Evolutionary conservation across 2,888 invertebrate genomes (phyloP).

Genomic region (Cataglyphis rosenhaueri): DNA sequence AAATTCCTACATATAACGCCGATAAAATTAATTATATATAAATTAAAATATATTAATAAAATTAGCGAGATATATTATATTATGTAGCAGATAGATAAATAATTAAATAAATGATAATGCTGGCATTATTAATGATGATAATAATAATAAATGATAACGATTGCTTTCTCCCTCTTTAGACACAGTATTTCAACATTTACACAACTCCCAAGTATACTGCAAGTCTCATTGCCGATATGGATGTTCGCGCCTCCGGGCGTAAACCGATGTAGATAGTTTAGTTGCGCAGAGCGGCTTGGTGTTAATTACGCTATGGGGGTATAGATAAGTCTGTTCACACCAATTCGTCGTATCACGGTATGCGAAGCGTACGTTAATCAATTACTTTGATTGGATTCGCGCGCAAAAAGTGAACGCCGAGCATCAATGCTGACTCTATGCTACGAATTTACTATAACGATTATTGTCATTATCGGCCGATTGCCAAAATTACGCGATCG

Average conservation of each 20-base stretch:
- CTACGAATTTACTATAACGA: slow-evolving; percentile 3
- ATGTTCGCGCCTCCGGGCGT: slow-evolving; percentile 43
- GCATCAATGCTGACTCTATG: neutral
- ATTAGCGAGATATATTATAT: neutral
- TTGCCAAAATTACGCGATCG: neutral
- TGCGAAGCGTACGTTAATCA: slow-evolving; percentile 60
- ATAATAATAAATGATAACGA: neutral
- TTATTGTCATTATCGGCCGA: slow-evolving; percentile 5
- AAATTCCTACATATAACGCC: neutral
- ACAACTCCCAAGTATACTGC: slow-evolving; percentile 30
- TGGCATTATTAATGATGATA: neutral
- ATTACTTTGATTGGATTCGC: slow-evolving; percentile 66
- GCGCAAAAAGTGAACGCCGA: slow-evolving; percentile 24
- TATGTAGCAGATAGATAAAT: neutral
- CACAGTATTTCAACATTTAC: slow-evolving; percentile 48
- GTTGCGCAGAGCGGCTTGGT: slow-evolving; percentile 46
- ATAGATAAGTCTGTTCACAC: slow-evolving; percentile 31
- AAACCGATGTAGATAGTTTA: slow-evolving; percentile 65
- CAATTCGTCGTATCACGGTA: neutral
- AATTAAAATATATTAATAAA: neutral
- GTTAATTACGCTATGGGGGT: slow-evolving; percentile 68
- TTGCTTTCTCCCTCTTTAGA: slow-evolving; percentile 23
- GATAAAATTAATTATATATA: neutral
- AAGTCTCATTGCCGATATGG: slow-evolving; percentile 54
- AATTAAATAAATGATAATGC: neutral